Conservation (phyloP, 2,113 vertebrate genomes). For the Platanista minor region DNA sequence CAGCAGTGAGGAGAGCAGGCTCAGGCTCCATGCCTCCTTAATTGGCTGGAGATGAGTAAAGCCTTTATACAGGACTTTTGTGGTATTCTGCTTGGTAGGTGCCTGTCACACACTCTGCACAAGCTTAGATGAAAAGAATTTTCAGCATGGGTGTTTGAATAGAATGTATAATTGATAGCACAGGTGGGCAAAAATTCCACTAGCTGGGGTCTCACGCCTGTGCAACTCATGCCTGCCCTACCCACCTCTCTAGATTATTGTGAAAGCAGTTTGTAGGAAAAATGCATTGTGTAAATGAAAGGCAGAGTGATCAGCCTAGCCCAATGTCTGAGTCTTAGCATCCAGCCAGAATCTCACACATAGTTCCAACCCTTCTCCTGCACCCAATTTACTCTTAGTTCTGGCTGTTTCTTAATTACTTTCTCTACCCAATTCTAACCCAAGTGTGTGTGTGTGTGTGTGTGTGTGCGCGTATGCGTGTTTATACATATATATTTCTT, state of each 20-base stretch:
- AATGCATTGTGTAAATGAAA: neutral
- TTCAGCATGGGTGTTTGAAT: neutral
- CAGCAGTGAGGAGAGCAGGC: neutral
- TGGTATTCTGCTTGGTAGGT: neutral
- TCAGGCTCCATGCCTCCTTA: neutral
- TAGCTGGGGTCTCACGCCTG: neutral
- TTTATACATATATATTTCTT: neutral
- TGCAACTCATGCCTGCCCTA: neutral
- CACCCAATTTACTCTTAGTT: neutral
- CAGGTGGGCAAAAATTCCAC: neutral
- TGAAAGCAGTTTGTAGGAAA: neutral
- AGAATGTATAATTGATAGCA: neutral
- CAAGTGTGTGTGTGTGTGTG: neutral
- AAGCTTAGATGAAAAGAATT: conserved; percentile 24
- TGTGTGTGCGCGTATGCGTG: neutral
- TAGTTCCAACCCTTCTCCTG: neutral
- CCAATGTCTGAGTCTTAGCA: neutral
- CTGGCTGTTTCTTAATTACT: neutral
- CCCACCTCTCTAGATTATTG: neutral
- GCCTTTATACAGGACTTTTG: neutral
- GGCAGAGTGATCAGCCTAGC: neutral
- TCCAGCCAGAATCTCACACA: neutral
- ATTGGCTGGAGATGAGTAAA: conserved; percentile 37
- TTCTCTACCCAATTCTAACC: neutral
- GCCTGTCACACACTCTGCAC: neutral